Evolutionary conservation across 2,797 vertebrate species (phyloP), one percentile per base, ranked within the genome.

Genomic region (Typhlichthys subterraneus): DNA sequence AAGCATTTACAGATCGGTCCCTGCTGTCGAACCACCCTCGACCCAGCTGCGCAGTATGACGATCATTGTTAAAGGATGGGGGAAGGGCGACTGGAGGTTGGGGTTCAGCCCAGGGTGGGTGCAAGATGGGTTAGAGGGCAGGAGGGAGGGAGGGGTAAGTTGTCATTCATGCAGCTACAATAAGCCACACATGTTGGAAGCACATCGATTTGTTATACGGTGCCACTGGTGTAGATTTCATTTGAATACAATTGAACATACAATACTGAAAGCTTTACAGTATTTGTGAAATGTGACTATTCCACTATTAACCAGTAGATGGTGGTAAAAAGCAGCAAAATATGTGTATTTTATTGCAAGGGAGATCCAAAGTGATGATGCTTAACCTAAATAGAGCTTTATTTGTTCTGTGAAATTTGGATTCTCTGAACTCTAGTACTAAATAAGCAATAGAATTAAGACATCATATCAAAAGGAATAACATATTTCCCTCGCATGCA

Each of bases 1-100:
- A 90, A 98, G 94, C 80, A 79, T 92, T 96, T 95, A 91, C 94
- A 92, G 92, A 90, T 94, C 87, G 85, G 91, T 91, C 90, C 82
- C 63, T 57, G 73, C 50, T 74, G 29, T 63, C 75, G 62, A 73
- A 70, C 72, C 70, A n/a, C 31, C 31, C 65, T 55, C 63, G 51
- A 80, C 12, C 23, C 23, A 12, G 79, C 76, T 76, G 77, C 79
- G 82, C 70, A 59, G 69, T 76, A 73, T 85, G 62, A 69, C 76
- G 23, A 29, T 29, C 4, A 29, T 23, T 17, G n/a, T 76, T 70
- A 74, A 73, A 70, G 70, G 71, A 67, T 33, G 69, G 56, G 69
- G 53, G 3, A 29, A 29, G 23, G 45, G 51, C 42, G 70, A 42
- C 42, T 62, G 51, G 65, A 31, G 67, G 49, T 72, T 23, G 68